Conservation (phyloP, 2,888 invertebrate genomes). For the Fabriciana adippe region DNA sequence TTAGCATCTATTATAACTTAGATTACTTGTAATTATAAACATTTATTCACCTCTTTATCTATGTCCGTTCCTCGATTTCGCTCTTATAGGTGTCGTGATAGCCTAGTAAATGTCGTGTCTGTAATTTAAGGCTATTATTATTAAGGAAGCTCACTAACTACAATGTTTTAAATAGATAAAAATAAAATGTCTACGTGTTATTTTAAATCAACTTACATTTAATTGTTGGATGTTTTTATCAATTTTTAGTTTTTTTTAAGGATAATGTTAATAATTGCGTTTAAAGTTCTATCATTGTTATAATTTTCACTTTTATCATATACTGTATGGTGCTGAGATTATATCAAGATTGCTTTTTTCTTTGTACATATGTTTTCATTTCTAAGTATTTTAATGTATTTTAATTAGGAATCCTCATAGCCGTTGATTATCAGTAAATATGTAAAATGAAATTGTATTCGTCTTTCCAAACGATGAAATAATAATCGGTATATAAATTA, state of each 20-base stretch:
- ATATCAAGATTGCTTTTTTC: constrained; percentile 50
- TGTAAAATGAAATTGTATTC: constrained; percentile 39
- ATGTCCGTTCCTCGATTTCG: constrained; percentile 81
- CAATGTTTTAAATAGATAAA: constrained; percentile 53
- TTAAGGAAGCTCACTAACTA: constrained; percentile 74
- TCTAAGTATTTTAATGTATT: constrained; percentile 18
- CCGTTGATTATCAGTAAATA: constrained; percentile 46
- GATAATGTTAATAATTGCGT: constrained; percentile 36
- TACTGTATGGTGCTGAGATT: constrained; percentile 61
- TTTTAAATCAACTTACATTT: constrained; percentile 52
- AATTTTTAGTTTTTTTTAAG: constrained; percentile 29
- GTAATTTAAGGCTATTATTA: constrained; percentile 51
- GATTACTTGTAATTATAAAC: constrained; percentile 55
- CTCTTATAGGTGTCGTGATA: constrained; percentile 81
- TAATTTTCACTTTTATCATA: constrained; percentile 35
- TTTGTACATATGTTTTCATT: constrained; percentile 36
- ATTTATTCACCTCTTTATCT: constrained; percentile 65
- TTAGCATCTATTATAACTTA: constrained; percentile 56
- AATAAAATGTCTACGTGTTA: constrained; percentile 46
- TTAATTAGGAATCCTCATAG: constrained; percentile 41
- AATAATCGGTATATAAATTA: constrained; percentile 64
- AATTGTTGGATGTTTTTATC: constrained; percentile 46
- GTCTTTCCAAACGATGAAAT: constrained; percentile 53
- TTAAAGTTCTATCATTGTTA: constrained; percentile 26
- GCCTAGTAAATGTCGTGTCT: constrained; percentile 79